phyloP scores from a whole-genome alignment of 2,888 invertebrate genomes.

The Agrochola litura region DNA sequence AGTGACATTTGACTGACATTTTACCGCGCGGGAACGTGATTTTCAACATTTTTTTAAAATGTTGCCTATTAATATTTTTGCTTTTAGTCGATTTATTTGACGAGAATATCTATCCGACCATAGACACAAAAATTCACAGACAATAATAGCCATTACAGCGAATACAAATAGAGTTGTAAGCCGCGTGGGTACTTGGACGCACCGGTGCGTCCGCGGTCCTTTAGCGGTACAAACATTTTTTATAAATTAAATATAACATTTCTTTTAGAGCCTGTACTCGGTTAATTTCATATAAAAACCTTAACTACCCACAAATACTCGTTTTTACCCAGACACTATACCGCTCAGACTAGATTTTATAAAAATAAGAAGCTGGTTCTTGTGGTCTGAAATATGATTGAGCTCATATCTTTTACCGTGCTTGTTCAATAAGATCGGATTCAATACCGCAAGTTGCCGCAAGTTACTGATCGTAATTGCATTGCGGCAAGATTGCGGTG shows the following conservation, averaged over 20 bases:
- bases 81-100: no score
- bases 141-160: no score
- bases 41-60: no score
- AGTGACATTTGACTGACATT: no score
- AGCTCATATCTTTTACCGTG: constrained; percentile 39
- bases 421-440: constrained; percentile 40
- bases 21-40: no score
- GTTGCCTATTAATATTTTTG: no score
- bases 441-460: constrained; percentile 32
- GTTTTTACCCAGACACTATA: not conserved
- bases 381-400: constrained; percentile 25
- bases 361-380: constrained; percentile 20
- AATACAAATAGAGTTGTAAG: no score
- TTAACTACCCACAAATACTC: not conserved
- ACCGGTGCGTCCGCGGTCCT: no score
- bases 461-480: constrained; percentile 39
- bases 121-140: no score
- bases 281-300: not conserved
- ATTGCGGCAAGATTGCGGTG: constrained; percentile 18
- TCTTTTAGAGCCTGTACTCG: not conserved
- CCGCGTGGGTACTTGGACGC: no score
- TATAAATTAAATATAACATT: not conserved
- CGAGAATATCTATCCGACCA: no score
- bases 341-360: constrained; percentile 7
- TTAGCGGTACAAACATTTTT: no score